These are phyloP conservation scores for Ooceraea biroi DNA, from an alignment of 1,140 invertebrate species.

Conservation along the genomic window DNA sequence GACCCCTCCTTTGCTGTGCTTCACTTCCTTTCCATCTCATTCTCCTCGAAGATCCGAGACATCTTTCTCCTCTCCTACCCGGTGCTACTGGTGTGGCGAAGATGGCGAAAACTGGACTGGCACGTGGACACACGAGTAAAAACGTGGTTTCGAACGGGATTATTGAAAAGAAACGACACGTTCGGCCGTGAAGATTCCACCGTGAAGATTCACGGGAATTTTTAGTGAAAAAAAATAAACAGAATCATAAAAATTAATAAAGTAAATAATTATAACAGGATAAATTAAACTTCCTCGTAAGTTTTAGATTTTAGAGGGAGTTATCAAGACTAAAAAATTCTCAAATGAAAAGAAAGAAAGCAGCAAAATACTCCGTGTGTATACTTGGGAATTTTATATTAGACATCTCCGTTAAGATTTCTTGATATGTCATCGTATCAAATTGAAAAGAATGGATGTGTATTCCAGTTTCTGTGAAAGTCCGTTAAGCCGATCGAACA, in stretches of 20 bases:
- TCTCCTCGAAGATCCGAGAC: slow-evolving; percentile 28
- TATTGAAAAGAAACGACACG: background rate
- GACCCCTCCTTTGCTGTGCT: slow-evolving; percentile 44
- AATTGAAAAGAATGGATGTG: background rate
- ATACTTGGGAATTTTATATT: background rate
- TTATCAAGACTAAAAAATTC: background rate
- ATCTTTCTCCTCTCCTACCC: slow-evolving; percentile 31
- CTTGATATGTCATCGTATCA: background rate
- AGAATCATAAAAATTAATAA: background rate
- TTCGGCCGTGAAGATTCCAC: background rate
- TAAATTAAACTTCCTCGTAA: background rate
- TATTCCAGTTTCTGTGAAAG: background rate
- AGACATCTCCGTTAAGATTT: background rate
- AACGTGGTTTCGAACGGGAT: slow-evolving; percentile 12
- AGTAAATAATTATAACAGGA: background rate
- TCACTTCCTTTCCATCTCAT: slow-evolving; percentile 73
- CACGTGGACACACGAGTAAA: background rate
- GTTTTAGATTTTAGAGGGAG: background rate
- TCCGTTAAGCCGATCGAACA: background rate
- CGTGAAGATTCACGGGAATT: too few relatives aligned
- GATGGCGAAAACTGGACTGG: slow-evolving; percentile 32
- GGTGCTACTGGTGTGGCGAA: background rate
- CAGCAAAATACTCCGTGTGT: too few relatives aligned
- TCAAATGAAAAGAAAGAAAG: background rate
- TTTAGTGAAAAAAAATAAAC: background rate